Evolutionary conservation across 2,113 vertebrate genomes (phyloP).

Genomic region (Microcebus tavaratra): DNA sequence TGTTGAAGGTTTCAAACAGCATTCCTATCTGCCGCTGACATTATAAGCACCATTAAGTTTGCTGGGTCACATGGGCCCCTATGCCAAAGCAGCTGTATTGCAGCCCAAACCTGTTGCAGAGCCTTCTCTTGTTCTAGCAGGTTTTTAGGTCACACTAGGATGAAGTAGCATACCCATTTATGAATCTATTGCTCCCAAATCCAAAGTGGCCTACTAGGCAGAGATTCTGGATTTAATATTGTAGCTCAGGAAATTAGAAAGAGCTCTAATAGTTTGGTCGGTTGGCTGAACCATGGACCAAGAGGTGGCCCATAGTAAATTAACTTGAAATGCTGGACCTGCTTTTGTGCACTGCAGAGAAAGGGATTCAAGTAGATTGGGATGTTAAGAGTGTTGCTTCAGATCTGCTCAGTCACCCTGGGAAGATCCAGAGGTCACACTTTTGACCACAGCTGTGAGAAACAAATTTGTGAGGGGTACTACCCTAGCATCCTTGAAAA

Average conservation of each 20-base stretch:
- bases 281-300: neutral
- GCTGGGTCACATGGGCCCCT: neutral
- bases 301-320: neutral
- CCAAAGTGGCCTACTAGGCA: neutral
- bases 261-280: neutral
- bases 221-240: neutral
- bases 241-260: neutral
- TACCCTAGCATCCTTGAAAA: too few relatives aligned
- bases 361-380: neutral
- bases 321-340: neutral
- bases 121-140: neutral
- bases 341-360: neutral
- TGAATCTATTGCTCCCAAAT: neutral
- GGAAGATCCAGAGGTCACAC: neutral
- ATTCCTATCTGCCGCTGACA: neutral
- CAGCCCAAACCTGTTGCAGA: neutral
- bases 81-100: neutral
- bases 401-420: neutral
- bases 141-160: neutral
- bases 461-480: neutral
- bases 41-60: neutral
- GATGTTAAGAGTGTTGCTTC: neutral
- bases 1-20: neutral
- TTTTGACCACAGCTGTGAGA: neutral
- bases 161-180: neutral